Percentiles rank a stretch among this genome's conserved stretches.
Evolutionary conservation across 2,888 invertebrate species (phyloP).

Genomic region (Branchellion lobata): DNA sequence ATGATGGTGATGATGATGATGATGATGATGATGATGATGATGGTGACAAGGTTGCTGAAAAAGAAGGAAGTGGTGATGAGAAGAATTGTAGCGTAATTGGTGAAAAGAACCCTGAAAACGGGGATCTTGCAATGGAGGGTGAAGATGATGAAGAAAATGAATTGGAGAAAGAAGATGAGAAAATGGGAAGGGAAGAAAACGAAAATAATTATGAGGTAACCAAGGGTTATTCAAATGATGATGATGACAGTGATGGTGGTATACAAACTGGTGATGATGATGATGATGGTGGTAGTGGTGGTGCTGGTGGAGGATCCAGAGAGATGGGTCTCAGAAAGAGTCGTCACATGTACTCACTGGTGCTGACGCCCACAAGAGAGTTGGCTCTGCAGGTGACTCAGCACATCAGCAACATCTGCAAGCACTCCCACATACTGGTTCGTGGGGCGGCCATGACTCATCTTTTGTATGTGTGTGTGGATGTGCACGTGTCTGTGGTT

Average conservation of each 20-base stretch:
- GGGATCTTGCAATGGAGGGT: slow-evolving; percentile 30
- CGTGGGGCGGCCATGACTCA: not conserved
- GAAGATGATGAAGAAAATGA: not conserved
- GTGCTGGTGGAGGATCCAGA: not conserved
- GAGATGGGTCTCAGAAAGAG: not conserved
- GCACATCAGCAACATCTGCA: slow-evolving; percentile 77
- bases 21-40: slow-evolving; percentile 40
- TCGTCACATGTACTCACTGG: slow-evolving; percentile 74
- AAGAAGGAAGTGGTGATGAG: slow-evolving; percentile 43
- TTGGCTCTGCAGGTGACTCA: slow-evolving; percentile 89
- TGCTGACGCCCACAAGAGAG: slow-evolving; percentile 93
- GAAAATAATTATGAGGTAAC: slow-evolving; percentile 1
- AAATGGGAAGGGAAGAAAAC: not conserved
- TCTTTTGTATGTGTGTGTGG: slow-evolving; percentile 3
- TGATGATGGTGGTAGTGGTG: not conserved
- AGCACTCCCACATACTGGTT: slow-evolving; percentile 72
- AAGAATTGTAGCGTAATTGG: slow-evolving; percentile 40
- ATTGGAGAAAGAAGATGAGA: not conserved
- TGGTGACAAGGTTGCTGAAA: slow-evolving; percentile 37
- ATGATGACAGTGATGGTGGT: not conserved
- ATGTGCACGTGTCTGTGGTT: not conserved
- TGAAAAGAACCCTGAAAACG: slow-evolving; percentile 34
- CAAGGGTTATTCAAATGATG: not conserved
- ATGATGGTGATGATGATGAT: slow-evolving; percentile 46
- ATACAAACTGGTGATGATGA: slow-evolving; percentile 15